Base-by-base conservation (phyloP, 2,113 vertebrate species). In the Rynchops niger region DNA sequence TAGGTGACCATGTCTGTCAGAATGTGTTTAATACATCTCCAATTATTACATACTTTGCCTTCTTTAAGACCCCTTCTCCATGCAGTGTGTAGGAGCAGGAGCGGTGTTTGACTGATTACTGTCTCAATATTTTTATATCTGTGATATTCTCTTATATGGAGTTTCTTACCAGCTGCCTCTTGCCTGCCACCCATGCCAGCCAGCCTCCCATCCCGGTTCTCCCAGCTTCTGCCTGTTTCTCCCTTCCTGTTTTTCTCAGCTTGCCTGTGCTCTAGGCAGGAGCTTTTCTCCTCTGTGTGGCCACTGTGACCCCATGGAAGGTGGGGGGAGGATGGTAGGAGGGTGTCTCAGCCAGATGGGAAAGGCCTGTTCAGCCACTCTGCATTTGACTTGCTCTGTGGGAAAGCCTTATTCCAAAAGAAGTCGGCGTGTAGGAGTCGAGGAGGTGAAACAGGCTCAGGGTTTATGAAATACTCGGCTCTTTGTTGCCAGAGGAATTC, bases 191-290 rank as follows among this genome's bases (percentile, higher is more conserved):
- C 17, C 18, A 7, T 72, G 40, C 43, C 40, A 15, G 4, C 61
- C 6, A 14, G 16, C n/a, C 9, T 82, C 34, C 26, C 0, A 0
- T 93, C 14, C 50, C 56, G 1, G 0, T 43, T 88, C 16, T 25
- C 50, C 49, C 58, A 82, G 27, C 62, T 80, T 34, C 50, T 77
- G 27, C 55, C 29, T 4, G 2, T 55, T 61, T n/a, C 52, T 85
- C 12, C 15, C 13, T 66, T 53, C 27, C 29, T 49, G 0, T 38
- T 6, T 77, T 77, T 70, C 61, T 77, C 38, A 26, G 25, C 45
- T 58, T 70, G 9, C 32, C 52, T 3, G 9, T 62, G 63, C n/a
- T 73, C 58, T 32, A 15, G 32, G 20, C 42, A 40, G 62, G 63
- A 82, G 58, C 18, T 73, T 40, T 82, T 61, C 34, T 65, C 20